Conservation (phyloP, 2,797 vertebrate genomes). For the Rhincodon typus region DNA sequence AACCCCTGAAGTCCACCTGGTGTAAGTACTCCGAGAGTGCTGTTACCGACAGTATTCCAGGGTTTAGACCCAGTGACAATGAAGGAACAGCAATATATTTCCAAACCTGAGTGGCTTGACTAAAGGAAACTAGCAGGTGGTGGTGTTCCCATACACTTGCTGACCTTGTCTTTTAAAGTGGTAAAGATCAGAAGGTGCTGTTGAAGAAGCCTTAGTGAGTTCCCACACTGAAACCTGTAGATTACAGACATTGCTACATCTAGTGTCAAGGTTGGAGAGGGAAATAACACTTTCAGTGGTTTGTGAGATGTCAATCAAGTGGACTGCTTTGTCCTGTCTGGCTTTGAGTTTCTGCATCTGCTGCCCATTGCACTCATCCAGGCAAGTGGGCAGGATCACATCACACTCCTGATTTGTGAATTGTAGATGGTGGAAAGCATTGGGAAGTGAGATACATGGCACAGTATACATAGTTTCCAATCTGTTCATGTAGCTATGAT, state of each 20-base stretch:
- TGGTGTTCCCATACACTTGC: background rate
- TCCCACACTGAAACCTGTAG: background rate
- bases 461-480: background rate
- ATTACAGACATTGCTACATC: background rate
- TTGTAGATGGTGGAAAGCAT: background rate
- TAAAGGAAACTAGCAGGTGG: background rate
- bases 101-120: background rate
- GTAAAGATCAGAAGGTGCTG: background rate
- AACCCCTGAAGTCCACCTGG: background rate
- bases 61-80: background rate
- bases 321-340: background rate
- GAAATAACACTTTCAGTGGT: background rate
- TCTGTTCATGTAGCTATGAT: background rate
- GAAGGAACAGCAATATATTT: background rate
- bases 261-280: background rate
- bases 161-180: background rate
- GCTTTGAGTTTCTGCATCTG: background rate
- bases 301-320: background rate
- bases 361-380: background rate
- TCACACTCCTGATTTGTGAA: background rate
- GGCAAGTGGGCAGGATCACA: background rate
- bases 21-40: too few relatives aligned
- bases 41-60: too few relatives aligned
- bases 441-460: background rate
- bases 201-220: background rate